Evolutionary conservation across 1,140 invertebrate genomes (phyloP).

Genomic region (Drosophila nikananu): DNA sequence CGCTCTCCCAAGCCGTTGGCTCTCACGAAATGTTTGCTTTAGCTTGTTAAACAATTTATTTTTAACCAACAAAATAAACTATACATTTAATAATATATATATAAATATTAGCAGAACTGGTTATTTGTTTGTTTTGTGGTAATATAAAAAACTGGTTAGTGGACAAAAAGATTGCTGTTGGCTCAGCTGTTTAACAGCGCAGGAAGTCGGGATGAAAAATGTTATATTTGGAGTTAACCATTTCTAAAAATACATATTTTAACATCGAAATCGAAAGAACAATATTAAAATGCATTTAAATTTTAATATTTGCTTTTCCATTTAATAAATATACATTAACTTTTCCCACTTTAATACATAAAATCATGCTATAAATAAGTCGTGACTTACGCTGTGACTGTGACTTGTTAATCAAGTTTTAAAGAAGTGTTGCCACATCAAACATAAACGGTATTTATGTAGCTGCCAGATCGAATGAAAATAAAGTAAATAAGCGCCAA

Average conservation of each 20-base stretch:
- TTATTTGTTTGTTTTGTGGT: not conserved
- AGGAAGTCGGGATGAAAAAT: not conserved
- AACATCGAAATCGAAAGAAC: not conserved
- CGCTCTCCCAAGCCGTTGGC: not conserved
- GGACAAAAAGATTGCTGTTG: not conserved
- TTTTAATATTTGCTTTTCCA: not conserved
- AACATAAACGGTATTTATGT: not conserved
- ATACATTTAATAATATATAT: not conserved
- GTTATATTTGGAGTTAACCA: not conserved
- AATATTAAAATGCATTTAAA: not conserved
- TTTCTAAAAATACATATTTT: not conserved
- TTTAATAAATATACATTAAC: not conserved
- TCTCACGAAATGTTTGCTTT: not conserved
- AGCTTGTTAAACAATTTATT: not conserved
- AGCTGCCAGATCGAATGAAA: not conserved
- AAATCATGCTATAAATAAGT: not conserved
- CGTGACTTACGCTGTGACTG: not conserved
- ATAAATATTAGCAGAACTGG: not conserved
- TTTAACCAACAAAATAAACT: not conserved
- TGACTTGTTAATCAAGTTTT: not conserved
- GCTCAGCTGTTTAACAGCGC: slow-evolving; percentile 1
- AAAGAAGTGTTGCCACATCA: not conserved
- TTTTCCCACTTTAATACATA: not conserved
- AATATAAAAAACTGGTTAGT: no score
- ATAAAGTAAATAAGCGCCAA: not conserved